Evolutionary conservation across 2,888 invertebrate genomes (phyloP).

Genomic region (Yponomeuta evonymella): DNA sequence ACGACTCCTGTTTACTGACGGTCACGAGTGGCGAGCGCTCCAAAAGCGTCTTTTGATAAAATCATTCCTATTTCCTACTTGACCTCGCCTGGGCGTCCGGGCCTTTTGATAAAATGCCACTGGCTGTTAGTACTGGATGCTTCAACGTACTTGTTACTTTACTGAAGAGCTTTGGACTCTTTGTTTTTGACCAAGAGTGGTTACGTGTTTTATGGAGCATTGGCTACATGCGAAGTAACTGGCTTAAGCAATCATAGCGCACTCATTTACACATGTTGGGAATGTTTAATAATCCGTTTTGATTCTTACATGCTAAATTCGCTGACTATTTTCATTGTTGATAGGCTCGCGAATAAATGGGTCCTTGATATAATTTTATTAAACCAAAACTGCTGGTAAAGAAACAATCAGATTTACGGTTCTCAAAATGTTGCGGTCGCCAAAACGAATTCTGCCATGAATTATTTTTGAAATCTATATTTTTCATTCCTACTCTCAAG

Average conservation of each 20-base stretch:
- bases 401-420: no score
- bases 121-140: not conserved
- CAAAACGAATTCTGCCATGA: no score
- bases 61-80: conserved; percentile 63
- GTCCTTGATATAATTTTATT: no score
- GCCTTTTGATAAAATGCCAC: conserved; percentile 16
- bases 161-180: not conserved
- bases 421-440: no score
- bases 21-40: conserved; percentile 70
- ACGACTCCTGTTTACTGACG: conserved; percentile 51
- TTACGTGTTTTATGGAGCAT: no score
- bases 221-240: not conserved
- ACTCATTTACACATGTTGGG: not conserved
- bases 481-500: no score
- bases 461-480: no score
- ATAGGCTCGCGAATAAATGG: no score
- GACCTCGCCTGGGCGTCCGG: conserved; percentile 22
- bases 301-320: no score
- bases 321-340: no score
- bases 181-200: not conserved
- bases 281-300: no score
- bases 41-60: conserved; percentile 68
- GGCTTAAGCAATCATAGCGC: not conserved
- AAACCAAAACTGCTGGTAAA: no score
- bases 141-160: not conserved